Percentiles rank a stretch among this genome's conserved stretches.
Conservation (phyloP, 1,140 invertebrate genomes). For the Gryon sp. region DNA sequence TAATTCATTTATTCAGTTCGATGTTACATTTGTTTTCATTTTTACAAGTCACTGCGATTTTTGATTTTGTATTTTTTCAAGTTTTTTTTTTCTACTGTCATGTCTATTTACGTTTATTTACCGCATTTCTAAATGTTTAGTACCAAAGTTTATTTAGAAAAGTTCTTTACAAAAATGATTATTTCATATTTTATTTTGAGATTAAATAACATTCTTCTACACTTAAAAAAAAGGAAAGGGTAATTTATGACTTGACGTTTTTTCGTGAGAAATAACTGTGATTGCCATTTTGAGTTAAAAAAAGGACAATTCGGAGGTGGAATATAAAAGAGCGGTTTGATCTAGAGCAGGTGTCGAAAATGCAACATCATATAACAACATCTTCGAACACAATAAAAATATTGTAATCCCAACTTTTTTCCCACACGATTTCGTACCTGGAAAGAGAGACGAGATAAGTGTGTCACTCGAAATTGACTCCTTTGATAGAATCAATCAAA, state of each 20-base stretch:
- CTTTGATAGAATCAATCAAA: conserved; percentile 44
- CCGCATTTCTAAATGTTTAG: too few relatives aligned
- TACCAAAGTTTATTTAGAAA: too few relatives aligned
- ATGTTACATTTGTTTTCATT: too few relatives aligned
- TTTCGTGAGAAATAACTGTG: conserved; percentile 19
- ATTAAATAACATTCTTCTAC: background rate
- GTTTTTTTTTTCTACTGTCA: too few relatives aligned
- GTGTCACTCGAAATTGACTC: conserved; percentile 48
- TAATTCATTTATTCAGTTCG: too few relatives aligned
- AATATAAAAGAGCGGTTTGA: conserved; percentile 31
- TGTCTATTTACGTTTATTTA: too few relatives aligned
- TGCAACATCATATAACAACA: conserved; percentile 49
- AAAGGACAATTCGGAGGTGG: conserved; percentile 9
- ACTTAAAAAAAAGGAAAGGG: conserved; percentile 3
- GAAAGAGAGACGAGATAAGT: conserved; percentile 39
- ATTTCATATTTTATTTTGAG: too few relatives aligned
- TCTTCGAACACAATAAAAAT: conserved; percentile 38
- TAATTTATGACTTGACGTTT: conserved; percentile 10
- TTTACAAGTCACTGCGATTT: too few relatives aligned
- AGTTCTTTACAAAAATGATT: too few relatives aligned
- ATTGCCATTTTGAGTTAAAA: conserved; percentile 10
- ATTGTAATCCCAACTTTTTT: conserved; percentile 44
- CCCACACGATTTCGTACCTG: conserved; percentile 52
- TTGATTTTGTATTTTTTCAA: too few relatives aligned
- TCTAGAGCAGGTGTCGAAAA: conserved; percentile 54